phyloP scores from a whole-genome alignment of 2,797 vertebrate genomes.

The Coregonus sp. region DNA sequence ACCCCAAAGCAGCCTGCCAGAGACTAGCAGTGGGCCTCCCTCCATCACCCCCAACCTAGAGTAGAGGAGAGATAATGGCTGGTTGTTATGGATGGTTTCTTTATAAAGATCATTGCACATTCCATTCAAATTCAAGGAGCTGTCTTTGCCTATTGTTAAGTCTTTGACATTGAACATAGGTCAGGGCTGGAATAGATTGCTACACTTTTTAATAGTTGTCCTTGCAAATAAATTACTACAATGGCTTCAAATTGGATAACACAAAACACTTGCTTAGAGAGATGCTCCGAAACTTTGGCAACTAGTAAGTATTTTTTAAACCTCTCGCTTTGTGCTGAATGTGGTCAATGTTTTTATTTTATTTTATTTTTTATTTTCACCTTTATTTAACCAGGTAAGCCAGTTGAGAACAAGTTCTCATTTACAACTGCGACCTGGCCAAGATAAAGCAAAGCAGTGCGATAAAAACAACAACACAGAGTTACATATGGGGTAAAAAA shows the following conservation, averaged over 20 bases:
- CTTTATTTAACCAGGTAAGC: too few relatives aligned
- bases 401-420: too few relatives aligned
- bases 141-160: background rate
- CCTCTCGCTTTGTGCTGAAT: too few relatives aligned
- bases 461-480: too few relatives aligned
- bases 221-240: conserved; percentile 20
- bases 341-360: too few relatives aligned
- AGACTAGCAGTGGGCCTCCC: background rate
- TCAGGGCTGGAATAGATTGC: conserved; percentile 17
- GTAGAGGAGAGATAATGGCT: too few relatives aligned
- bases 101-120: background rate
- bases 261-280: conserved; percentile 27
- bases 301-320: too few relatives aligned
- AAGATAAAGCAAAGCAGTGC: too few relatives aligned
- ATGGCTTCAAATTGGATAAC: conserved; percentile 48
- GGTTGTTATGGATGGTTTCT: background rate
- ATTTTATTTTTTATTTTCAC: too few relatives aligned
- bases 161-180: conserved; percentile 29
- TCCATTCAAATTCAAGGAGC: conserved; percentile 5
- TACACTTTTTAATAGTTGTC: conserved; percentile 35
- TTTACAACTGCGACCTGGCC: too few relatives aligned
- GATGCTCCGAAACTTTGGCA: too few relatives aligned
- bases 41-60: background rate
- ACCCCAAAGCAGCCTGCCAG: background rate
- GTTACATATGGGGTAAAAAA: too few relatives aligned